Base-by-base conservation (phyloP, 1,140 invertebrate genomes). In the Drosophila orosa region DNA sequence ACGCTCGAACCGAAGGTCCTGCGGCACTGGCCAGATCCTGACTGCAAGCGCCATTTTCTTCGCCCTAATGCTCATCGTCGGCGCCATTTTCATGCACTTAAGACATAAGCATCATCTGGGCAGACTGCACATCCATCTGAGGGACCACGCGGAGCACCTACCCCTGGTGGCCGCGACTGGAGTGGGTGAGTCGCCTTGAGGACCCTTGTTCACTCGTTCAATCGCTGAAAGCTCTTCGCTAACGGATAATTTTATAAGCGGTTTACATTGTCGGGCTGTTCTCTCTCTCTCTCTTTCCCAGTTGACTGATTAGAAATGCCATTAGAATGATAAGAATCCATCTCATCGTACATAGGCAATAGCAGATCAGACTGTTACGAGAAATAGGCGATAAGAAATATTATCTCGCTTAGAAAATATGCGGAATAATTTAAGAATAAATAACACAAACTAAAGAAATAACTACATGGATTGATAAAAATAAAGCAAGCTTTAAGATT, bases 1-100 rank as follows among this genome's bases (percentile, higher is more conserved):
- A 9, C 25, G 31, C 1, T 60, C 19, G 35, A 35, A 24, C 12
- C 27, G 15, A 13, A 54, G 37, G 19, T 67, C 56, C 25, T 84
- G 57, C 8, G 24, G 47, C 45, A 35, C 66, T 7, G 45, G 42
- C 6, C 37, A 73, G 25, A 29, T 84, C 10, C 19, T 87, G 8
- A 89, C 76, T 74, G 59, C 56, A 29, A 54, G 31, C 19, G 77
- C 45, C 31, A 74, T 89, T 50, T 54, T 67, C 50, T 5, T 80
- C 6, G 67, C 76, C 5, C 58, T 87, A 45, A 17, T 89, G 58
- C 79, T 91, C 24, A 67, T 91, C 48, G 31, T 74, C 9, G 89
- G 61, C 19, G 79, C 89, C 42, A 86, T 91, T 63, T 82, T 72
- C 33, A 58, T 91, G 68, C 89, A 91, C 50, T 50, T 83, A 44